Conservation (phyloP, 2,797 vertebrate genomes). For the Syngnathus rostellatus region DNA sequence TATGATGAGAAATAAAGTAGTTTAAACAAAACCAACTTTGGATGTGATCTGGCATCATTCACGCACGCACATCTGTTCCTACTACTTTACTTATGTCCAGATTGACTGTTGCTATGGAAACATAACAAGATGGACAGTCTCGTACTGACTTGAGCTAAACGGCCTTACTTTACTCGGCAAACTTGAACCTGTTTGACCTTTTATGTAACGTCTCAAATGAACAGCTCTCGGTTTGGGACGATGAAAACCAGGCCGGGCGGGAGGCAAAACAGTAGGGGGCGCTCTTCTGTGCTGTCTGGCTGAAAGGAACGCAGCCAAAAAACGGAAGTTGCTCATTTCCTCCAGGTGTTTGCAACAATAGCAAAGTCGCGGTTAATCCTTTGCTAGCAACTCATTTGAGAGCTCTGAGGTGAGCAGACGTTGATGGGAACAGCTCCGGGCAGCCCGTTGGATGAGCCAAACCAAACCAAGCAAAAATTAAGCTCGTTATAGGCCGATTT, state of each 20-base stretch:
- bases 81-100: slow-evolving; percentile 45
- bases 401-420: slow-evolving; percentile 43
- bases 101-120: slow-evolving; percentile 64
- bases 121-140: slow-evolving; percentile 65
- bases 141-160: slow-evolving; percentile 38
- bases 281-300: neutral
- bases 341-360: slow-evolving; percentile 29
- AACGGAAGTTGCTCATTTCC: slow-evolving; percentile 32
- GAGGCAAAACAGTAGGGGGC: neutral
- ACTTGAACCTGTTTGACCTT: slow-evolving; percentile 45
- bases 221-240: neutral
- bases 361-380: slow-evolving; percentile 43
- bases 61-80: slow-evolving; percentile 53
- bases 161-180: slow-evolving; percentile 16
- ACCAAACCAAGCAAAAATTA: slow-evolving; percentile 57
- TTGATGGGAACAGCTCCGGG: slow-evolving; percentile 55
- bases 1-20: slow-evolving; percentile 45
- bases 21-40: slow-evolving; percentile 38
- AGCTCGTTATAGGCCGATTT: slow-evolving; percentile 62
- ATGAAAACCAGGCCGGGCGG: slow-evolving; percentile 7
- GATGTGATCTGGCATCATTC: slow-evolving; percentile 38
- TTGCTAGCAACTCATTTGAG: slow-evolving; percentile 40
- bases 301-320: slow-evolving; percentile 30
- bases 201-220: slow-evolving; percentile 15
- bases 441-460: slow-evolving; percentile 37